These are phyloP conservation scores for Belonocnema kinseyi DNA, from an alignment of 1,140 invertebrate genomes.

Conservation along the genomic window DNA sequence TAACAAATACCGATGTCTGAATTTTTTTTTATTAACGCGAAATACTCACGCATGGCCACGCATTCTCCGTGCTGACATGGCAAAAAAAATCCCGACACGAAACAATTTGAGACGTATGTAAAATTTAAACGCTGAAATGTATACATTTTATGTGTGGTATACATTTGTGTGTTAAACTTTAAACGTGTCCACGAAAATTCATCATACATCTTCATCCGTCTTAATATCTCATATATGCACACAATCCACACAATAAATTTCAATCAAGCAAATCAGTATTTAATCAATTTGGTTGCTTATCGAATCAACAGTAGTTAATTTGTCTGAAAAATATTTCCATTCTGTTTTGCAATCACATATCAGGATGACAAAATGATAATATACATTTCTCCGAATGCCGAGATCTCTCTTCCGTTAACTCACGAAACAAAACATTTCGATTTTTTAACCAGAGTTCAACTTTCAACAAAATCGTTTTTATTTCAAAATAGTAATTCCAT, in stretches of 20 bases:
- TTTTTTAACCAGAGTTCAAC: too few species aligned
- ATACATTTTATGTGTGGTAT: constrained; percentile 9
- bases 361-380: neutral
- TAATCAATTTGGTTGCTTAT: constrained; percentile 15
- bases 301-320: neutral
- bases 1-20: constrained; percentile 6
- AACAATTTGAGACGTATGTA: constrained; percentile 17
- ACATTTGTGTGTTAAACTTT: neutral
- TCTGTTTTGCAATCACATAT: neutral
- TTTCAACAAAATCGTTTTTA: too few species aligned
- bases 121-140: constrained; percentile 10
- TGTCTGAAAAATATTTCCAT: neutral
- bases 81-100: constrained; percentile 23
- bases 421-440: too few species aligned
- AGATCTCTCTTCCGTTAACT: too few species aligned
- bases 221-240: neutral
- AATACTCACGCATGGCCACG: constrained; percentile 9
- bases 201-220: neutral
- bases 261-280: neutral
- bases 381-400: too few species aligned
- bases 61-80: constrained; percentile 6
- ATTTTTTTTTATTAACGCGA: neutral
- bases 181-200: neutral
- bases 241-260: neutral
- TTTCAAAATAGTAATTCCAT: too few species aligned